Evolutionary conservation across 2,797 vertebrate genomes (phyloP), one percentile per base, ranked within the genome.

Genomic region (Betta splendens): DNA sequence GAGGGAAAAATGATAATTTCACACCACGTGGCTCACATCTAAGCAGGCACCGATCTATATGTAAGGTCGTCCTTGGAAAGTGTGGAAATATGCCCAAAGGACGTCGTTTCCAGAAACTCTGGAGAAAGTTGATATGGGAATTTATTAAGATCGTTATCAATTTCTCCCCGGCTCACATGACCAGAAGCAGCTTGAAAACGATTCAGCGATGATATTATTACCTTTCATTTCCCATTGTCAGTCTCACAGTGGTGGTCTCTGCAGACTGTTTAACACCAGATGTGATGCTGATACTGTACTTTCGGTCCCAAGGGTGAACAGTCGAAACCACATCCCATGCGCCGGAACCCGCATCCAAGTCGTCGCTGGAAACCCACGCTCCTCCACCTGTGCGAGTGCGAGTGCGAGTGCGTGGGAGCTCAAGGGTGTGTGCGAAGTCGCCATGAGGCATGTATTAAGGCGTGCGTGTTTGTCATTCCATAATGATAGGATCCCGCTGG

Each of bases 391-490:
- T 43, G n/a, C 59, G 31, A 66, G 17, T 55, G 11, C 52, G 37
- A 46, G n/a, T 48, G 21, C 56, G 10, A 35, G 21, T 50, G 21
- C 60, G 59, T 48, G 52, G 60, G 47, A 55, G 68, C 5, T 42
- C 29, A 39, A 50, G 69, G 65, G 71, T 66, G 74, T 81, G 75
- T 68, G 61, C 63, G 29, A 40, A 77, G 29, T 67, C 63, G 58
- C 63, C 79, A 77, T 79, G 61, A 87, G 86, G 81, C 70, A 85
- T 70, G 73, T 81, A 85, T 86, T 81, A 85, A 53, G 75, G 69
- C 62, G 75, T 79, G 85, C 75, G 87, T 91, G 87, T 86, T 89
- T 90, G 81, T 91, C 86, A 88, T 91, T 87, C 88, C 84, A 77
- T 87, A 88, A 92, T 90, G 87, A 92, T 88, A 87, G 87, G 87